Evolutionary conservation across 2,888 invertebrate genomes (phyloP).

Genomic region (Rhagophthalmus giganteus): DNA sequence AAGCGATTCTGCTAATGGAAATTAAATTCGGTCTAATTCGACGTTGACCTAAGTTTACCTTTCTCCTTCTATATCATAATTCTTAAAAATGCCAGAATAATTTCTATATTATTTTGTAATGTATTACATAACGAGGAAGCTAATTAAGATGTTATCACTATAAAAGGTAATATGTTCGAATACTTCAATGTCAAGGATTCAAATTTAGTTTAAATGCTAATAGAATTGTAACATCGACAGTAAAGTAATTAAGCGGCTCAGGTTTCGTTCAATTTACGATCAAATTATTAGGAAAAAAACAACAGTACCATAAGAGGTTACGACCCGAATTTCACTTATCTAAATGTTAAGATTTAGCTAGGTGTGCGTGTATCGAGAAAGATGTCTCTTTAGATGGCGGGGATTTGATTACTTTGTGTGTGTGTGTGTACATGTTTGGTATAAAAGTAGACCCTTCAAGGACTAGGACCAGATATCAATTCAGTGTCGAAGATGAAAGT

Average conservation of each 20-base stretch:
- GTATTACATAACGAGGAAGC: not conserved
- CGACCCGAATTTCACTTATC: slow-evolving; percentile 54
- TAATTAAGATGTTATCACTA: not conserved
- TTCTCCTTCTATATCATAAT: too few relatives aligned
- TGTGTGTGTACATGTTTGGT: slow-evolving; percentile 37
- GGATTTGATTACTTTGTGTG: slow-evolving; percentile 45
- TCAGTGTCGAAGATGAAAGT: slow-evolving; percentile 47
- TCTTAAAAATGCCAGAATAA: too few relatives aligned
- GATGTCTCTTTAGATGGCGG: slow-evolving; percentile 44
- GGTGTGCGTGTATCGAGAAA: slow-evolving; percentile 39
- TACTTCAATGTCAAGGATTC: not conserved
- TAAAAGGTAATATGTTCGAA: too few relatives aligned
- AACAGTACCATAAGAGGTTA: slow-evolving; percentile 45
- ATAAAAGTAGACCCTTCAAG: slow-evolving; percentile 45
- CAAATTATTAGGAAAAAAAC: too few relatives aligned
- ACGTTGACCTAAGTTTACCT: too few relatives aligned
- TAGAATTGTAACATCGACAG: too few relatives aligned
- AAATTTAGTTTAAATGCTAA: not conserved
- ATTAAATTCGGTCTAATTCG: too few relatives aligned
- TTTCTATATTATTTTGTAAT: slow-evolving; percentile 4
- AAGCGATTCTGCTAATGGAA: too few relatives aligned
- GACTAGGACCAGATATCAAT: slow-evolving; percentile 41
- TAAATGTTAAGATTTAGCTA: slow-evolving; percentile 48
- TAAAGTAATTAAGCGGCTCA: too few relatives aligned
- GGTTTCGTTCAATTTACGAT: not conserved